These are phyloP conservation scores for Drymonia ruficornis DNA, from an alignment of 2,888 invertebrate species.

Conservation along the genomic window DNA sequence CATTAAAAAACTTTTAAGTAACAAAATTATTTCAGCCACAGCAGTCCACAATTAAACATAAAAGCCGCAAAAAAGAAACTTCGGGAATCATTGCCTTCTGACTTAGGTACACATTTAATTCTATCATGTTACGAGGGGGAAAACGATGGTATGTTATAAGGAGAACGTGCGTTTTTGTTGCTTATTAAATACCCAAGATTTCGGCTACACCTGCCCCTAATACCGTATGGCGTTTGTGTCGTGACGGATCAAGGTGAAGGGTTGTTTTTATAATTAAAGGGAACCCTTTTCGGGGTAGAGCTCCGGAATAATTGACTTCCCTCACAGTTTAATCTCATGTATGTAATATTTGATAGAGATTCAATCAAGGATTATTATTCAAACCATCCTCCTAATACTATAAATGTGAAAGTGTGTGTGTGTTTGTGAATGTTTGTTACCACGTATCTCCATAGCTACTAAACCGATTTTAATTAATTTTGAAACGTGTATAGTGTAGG, in stretches of 20 bases:
- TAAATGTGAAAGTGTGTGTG: no score
- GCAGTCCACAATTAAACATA: not conserved
- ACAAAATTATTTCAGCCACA: no score
- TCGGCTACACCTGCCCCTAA: conserved; percentile 18
- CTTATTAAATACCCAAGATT: conserved; percentile 23
- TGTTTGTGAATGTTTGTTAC: no score
- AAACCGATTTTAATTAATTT: no score
- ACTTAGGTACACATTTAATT: conserved; percentile 20
- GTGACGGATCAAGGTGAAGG: not conserved
- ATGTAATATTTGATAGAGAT: no score
- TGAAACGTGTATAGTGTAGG: no score
- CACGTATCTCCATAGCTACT: no score
- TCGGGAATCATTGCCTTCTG: conserved; percentile 2
- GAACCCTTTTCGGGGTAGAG: not conserved
- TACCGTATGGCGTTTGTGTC: conserved; percentile 4
- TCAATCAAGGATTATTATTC: no score
- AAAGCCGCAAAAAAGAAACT: not conserved
- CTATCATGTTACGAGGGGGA: conserved; percentile 12
- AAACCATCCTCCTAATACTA: no score
- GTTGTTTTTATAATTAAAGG: conserved; percentile 1
- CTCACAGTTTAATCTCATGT: no score
- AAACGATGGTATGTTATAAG: conserved; percentile 4
- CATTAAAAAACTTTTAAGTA: no score
- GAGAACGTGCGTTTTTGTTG: conserved; percentile 22
- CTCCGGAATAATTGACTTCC: no score